Evolutionary conservation across 2,113 vertebrate species (phyloP).

Genomic region (Tragelaphus strepsiceros): DNA sequence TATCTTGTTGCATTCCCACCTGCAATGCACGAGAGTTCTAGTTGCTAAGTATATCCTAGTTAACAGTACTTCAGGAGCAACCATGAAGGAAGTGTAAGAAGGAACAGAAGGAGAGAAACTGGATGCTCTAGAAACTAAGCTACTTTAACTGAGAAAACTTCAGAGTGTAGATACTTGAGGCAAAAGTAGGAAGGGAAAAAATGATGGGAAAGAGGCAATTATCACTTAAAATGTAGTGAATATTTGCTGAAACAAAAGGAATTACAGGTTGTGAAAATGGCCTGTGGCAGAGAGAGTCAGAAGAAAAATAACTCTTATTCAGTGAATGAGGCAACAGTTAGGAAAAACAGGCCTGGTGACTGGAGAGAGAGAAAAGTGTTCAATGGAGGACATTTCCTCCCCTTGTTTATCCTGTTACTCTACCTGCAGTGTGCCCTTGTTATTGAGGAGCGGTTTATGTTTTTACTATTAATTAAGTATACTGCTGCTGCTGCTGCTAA

Average conservation of each 20-base stretch:
- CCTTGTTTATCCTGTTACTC: neutral
- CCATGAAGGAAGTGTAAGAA: neutral
- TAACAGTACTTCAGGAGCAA: neutral
- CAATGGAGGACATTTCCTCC: neutral
- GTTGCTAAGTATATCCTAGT: neutral
- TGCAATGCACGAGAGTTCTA: neutral
- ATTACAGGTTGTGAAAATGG: slow-evolving; percentile 32
- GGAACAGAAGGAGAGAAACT: neutral
- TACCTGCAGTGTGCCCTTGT: neutral
- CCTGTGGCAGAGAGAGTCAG: neutral
- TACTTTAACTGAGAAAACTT: neutral
- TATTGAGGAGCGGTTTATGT: neutral
- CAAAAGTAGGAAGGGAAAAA: neutral
- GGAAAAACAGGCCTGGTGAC: neutral
- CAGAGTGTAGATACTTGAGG: neutral
- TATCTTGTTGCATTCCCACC: neutral
- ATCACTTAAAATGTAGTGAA: neutral
- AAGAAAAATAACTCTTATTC: slow-evolving; percentile 6
- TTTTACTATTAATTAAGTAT: neutral
- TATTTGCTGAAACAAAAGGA: neutral
- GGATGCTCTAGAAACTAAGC: neutral
- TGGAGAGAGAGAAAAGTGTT: neutral
- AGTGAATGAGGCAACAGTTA: neutral
- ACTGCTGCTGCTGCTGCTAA: neutral
- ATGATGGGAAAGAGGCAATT: slow-evolving; percentile 5